These are phyloP conservation scores for Drosophila lacteicornis DNA, from an alignment of 1,140 invertebrate genomes.

Conservation along the genomic window DNA sequence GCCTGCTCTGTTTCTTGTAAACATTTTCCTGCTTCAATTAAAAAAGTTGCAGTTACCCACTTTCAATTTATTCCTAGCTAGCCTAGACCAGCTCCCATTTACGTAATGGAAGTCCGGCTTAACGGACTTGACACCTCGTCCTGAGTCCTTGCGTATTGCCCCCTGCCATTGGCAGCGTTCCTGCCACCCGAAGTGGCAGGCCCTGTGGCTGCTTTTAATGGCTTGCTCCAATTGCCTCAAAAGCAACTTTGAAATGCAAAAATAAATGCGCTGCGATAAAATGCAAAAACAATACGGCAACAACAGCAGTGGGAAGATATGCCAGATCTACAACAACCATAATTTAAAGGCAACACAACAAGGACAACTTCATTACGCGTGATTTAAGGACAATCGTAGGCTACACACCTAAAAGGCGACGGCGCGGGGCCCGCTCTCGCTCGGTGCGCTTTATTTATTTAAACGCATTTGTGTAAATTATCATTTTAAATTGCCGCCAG, in stretches of 20 bases:
- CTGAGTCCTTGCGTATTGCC: slow-evolving; percentile 1
- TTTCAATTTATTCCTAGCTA: slow-evolving; percentile 19
- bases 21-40: slow-evolving; percentile 22
- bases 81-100: slow-evolving; percentile 9
- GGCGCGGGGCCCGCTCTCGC: slow-evolving; percentile 3
- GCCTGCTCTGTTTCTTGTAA: slow-evolving; percentile 3
- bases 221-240: slow-evolving; percentile 52
- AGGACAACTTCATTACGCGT: slow-evolving; percentile 84
- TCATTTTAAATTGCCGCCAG: slow-evolving; percentile 81
- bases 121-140: slow-evolving; percentile 45
- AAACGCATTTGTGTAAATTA: slow-evolving; percentile 84
- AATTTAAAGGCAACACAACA: slow-evolving; percentile 54
- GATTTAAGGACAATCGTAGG: slow-evolving; percentile 83
- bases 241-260: slow-evolving; percentile 77
- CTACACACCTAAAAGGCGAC: slow-evolving; percentile 64
- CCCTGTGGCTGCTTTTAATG: slow-evolving; percentile 58
- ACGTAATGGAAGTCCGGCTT: slow-evolving; percentile 35
- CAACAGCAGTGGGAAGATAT: slow-evolving; percentile 22
- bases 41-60: slow-evolving; percentile 8
- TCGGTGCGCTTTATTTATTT: slow-evolving; percentile 80
- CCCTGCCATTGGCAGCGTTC: background rate
- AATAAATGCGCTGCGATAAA: slow-evolving; percentile 82
- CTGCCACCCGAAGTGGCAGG: slow-evolving; percentile 6
- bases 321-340: slow-evolving; percentile 47
- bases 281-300: slow-evolving; percentile 76